phyloP scores from a whole-genome alignment of 2,888 invertebrate genomes.

The Himalopsyche anomala region DNA sequence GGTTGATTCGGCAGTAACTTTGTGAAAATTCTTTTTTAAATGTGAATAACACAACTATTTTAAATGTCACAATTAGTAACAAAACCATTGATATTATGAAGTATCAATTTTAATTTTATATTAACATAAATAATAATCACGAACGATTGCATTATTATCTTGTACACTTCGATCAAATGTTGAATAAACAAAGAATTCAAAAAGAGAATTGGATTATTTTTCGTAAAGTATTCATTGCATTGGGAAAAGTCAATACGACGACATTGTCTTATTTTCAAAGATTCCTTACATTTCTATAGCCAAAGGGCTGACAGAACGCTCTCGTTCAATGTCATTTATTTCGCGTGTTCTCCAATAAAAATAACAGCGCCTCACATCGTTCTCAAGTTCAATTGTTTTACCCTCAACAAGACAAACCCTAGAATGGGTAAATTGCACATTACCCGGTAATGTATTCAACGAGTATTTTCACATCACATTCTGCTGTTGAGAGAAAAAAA shows the following conservation, averaged over 20 bases:
- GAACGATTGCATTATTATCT: no score
- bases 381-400: slow-evolving; percentile 41
- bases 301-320: slow-evolving; percentile 32
- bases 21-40: no score
- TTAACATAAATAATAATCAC: no score
- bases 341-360: slow-evolving; percentile 14
- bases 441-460: slow-evolving; percentile 16
- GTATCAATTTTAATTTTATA: no score
- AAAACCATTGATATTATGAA: no score
- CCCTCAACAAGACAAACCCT: slow-evolving; percentile 35
- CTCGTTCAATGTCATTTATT: slow-evolving; percentile 38
- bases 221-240: no score
- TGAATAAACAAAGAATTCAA: no score
- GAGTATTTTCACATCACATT: slow-evolving; percentile 7
- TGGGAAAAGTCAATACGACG: not conserved
- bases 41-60: no score
- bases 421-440: slow-evolving; percentile 11
- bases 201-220: no score
- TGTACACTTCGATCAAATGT: no score
- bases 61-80: no score
- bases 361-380: slow-evolving; percentile 39
- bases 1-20: no score
- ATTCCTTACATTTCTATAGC: slow-evolving; percentile 19
- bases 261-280: slow-evolving; percentile 1
- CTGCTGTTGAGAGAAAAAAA: not conserved